A percentile compares a stretch with the other conserved stretches of the same genome.
These are phyloP conservation scores for Diplosoma virens DNA, from an alignment of 23 tunicate species.

Conservation along the genomic window DNA sequence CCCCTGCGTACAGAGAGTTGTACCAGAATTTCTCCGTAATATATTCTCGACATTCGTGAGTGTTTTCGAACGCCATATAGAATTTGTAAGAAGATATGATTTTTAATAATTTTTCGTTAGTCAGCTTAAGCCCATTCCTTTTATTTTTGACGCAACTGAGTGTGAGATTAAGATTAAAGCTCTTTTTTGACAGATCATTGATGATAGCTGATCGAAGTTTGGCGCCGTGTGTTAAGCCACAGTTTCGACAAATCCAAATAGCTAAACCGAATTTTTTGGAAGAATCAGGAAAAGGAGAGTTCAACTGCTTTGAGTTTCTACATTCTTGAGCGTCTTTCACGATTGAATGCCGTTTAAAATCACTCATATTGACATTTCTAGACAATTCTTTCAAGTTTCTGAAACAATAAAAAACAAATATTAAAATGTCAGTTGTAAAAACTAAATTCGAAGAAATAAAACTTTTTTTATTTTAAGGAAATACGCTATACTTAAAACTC, in stretches of 20 bases:
- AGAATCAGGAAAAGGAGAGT: background rate
- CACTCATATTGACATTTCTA: background rate
- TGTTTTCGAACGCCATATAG: slow-evolving; percentile 65
- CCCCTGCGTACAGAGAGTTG: slow-evolving; percentile 9
- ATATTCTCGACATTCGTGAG: slow-evolving; percentile 41
- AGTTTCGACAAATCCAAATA: slow-evolving; percentile 22
- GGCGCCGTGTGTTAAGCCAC: slow-evolving; percentile 45
- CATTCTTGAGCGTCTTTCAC: background rate
- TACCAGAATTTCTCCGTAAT: slow-evolving; percentile 47
- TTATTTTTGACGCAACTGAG: background rate
- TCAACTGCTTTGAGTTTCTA: background rate
- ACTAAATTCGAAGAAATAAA: too few relatives aligned
- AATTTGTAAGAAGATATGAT: slow-evolving; percentile 34
- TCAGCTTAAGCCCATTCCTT: background rate
- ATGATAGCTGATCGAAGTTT: slow-evolving; percentile 8
- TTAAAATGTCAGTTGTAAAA: too few relatives aligned
- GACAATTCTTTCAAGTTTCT: background rate
- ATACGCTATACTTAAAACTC: too few relatives aligned
- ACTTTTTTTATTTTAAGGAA: too few relatives aligned
- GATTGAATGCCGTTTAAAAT: background rate
- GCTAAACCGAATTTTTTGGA: slow-evolving; percentile 9
- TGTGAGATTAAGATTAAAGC: background rate
- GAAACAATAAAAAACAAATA: too few relatives aligned
- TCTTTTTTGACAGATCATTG: background rate
- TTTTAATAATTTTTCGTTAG: background rate